Evolutionary conservation across 92 coral and sea anemone species (phyloP), one percentile per base, ranked within the genome.

Genomic region (Epizoanthus illoricatus): DNA sequence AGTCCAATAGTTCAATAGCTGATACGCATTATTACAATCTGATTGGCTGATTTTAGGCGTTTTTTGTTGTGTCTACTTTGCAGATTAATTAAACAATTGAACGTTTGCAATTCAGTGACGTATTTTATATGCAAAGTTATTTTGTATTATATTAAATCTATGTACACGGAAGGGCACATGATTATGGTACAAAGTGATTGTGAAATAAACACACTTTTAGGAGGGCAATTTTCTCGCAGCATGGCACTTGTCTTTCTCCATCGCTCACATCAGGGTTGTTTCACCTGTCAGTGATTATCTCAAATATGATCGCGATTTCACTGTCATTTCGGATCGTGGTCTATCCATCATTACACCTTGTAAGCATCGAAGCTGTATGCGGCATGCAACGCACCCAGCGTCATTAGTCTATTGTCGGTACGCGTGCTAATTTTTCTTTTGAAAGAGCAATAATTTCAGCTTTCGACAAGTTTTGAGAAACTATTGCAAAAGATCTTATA

Each of bases 261-360:
- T 18, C 80, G 9, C 41, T 52, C 56, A 52, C 56, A 12, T 62
- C 58, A 23, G 58, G 56, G 45, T 19, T 40, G 7, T 78, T 78
- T 78, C 60, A 71, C 76, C 52, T 63, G 82, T 59, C 71, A 45
- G 42, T 21, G 82, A 63, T 63, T 62, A 78, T 78, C 71, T 63
- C 42, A 78, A 78, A 78, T 63, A 78, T 78, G 82, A 78, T 78
- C 82, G 60, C 71, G 59, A 78, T 78, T 63, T 63, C 54, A 62
- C 19, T 23, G 61, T 45, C 58, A 57, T 56, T 18, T 21, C 40
- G 41, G 54, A 4, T 23, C 23, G 45, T 40, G 36, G 49, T 23
- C 55, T 16, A 42, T 45, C 52, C 28, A 60, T 63, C 65, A 19
- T 23, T 62, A 12, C 21, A 64, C 39, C 21, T 36, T 1, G 5